Evolutionary conservation across 2,797 vertebrate species (phyloP), one percentile per base, ranked within the genome.

Genomic region (Clarias platycephalus): DNA sequence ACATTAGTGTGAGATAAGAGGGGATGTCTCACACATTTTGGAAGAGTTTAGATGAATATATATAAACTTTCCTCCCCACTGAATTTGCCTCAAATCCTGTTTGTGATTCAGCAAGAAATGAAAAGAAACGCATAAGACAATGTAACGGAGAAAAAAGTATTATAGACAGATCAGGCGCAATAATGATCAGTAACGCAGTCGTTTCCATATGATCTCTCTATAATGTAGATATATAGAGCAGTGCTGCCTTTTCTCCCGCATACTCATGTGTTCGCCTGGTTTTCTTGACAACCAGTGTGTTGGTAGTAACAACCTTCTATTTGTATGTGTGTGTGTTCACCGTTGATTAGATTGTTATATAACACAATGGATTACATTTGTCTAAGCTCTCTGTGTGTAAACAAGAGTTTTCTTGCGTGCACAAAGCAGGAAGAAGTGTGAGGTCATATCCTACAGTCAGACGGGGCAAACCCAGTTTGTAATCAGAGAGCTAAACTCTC

Each of bases 361-460:
- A 60, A 40, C 26, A 66, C 53, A 58, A 58, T 77, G 22, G 26
- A 68, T 40, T 77, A 9, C 63, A 58, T 77, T 66, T 67, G 24
- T 75, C 28, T 77, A 57, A 67, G 62, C 72, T 67, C 20, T 22
- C 24, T 8, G 22, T 78, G 62, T 78, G 74, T 57, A 64, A 49
- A 75, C 8, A 75, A 53, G 40, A 60, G 81, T 64, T 75, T 83
- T 68, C n/a, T 62, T 70, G 55, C 13, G 12, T 80, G 66, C 31
- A 12, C 26, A 55, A 62, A 67, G 74, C 63, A 84, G 75, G 76
- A 79, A 72, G 55, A 44, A 60, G 55, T 49, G n/a, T 63, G 76
- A 68, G n/a, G 55, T 71, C 76, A 80, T 80, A 84, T 80, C 83
- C 83, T 80, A 58, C n/a, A 71, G n/a, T 70, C 55, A 1, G 37